phyloP scores from a whole-genome alignment of 2,797 vertebrate genomes.

The Moxostoma hubbsi region DNA sequence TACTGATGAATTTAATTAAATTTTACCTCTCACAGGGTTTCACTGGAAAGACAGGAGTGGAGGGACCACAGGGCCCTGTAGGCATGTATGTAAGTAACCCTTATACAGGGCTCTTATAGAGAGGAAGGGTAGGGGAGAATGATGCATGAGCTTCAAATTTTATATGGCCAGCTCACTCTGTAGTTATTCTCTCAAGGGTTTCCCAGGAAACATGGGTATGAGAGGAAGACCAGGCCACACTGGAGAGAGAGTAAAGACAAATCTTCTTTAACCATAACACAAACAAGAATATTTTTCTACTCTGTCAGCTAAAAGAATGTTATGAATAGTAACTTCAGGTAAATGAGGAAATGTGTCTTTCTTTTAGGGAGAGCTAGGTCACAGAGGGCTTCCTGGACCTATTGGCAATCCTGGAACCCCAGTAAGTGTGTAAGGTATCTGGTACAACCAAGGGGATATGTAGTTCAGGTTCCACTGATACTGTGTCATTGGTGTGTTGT shows the following conservation, averaged over 20 bases:
- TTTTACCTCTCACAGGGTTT: conserved; percentile 78
- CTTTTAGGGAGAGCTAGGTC: conserved; percentile 79
- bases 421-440: conserved; percentile 68
- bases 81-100: conserved; percentile 89
- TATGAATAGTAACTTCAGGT: background rate
- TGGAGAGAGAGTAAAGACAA: conserved; percentile 79
- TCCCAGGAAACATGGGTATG: conserved; percentile 78
- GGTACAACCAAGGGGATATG: background rate
- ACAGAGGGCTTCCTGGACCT: conserved; percentile 75
- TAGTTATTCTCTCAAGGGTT: conserved; percentile 73
- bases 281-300: background rate
- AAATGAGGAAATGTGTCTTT: background rate
- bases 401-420: conserved; percentile 80
- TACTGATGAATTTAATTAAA: background rate
- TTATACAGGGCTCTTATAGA: conserved; percentile 47
- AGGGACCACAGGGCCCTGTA: conserved; percentile 86
- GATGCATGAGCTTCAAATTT: background rate
- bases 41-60: conserved; percentile 81
- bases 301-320: too few relatives aligned
- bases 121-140: background rate
- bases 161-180: background rate
- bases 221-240: conserved; percentile 77
- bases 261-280: background rate
- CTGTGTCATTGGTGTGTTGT: background rate
- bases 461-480: background rate